Base-by-base conservation (phyloP, 2,888 invertebrate species). In the Perizoma flavofasciatum region DNA sequence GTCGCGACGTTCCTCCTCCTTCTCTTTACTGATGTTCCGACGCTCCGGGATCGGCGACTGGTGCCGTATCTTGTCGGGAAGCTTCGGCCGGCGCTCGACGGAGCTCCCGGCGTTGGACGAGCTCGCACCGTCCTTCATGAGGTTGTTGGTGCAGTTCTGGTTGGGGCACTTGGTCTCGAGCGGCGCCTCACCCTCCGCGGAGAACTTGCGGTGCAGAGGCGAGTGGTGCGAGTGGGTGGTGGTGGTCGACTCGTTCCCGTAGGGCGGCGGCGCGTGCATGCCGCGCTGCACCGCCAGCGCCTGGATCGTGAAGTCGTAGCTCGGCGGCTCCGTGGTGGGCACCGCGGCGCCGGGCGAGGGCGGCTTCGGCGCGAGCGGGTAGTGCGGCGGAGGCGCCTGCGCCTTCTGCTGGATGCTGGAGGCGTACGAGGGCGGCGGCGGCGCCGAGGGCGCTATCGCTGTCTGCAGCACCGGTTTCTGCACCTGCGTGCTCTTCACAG, bases 41-140 rank as follows among this genome's bases (percentile, higher is more conserved):
- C 98, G 93, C 78, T 98, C 98, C 0, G 98, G 98, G 77, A 98
- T 98, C 0, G 98, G 98, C 5, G 98, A 98, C 78, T 97, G 97
- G 79, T 98, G 98, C 71, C 97, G 95, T 69, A 97, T 97, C 88
- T 97, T 98, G 71, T 96, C 95, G 43, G 73, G 69, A 49, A 71
- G 74, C 63, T 81, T 79, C n/a, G 76, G 75, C 46, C 59, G 94
- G 89, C 59, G 86, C 61, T 93, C 93, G 40, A 86, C 76, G 55
- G 93, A 93, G 50, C 93, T 92, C 67, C 59, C 92, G 91, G 73
- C 88, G 88, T 70, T 92, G 89, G 51, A 93, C 4, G 95, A 94
- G 4, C 94, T 93, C 0, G 94, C 1, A 95, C 94, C 49, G 79
- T 74, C 94, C 80, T 82, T 93, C 69, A 80, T 71, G 56, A 80